A percentile compares a stretch with the other conserved stretches of the same genome.
Conservation (phyloP, 2,888 invertebrate species). For the Sclerodermus sp. region DNA sequence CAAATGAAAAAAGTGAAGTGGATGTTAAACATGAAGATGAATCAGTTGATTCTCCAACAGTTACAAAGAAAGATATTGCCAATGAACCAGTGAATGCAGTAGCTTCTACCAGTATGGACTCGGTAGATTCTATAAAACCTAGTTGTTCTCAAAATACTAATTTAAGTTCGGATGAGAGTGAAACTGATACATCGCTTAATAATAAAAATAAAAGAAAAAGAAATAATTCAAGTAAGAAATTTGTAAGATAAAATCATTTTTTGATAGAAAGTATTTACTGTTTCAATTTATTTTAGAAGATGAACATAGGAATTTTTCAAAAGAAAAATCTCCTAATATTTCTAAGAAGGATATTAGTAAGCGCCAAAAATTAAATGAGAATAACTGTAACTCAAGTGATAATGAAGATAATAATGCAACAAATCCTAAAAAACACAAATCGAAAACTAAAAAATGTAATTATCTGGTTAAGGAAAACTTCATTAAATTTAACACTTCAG, state of each 20-base stretch:
- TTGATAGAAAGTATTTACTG: neutral
- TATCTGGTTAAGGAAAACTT: slow-evolving; percentile 34
- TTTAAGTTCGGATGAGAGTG: slow-evolving; percentile 7
- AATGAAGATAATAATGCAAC: slow-evolving; percentile 14
- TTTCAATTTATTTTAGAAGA: slow-evolving; percentile 7
- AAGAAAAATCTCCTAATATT: slow-evolving; percentile 31
- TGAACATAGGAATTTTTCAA: slow-evolving; percentile 24
- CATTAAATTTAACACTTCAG: slow-evolving; percentile 5
- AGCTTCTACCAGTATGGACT: slow-evolving; percentile 2
- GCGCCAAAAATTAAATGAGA: slow-evolving; percentile 34
- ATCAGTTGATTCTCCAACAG: neutral
- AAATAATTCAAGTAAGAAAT: slow-evolving; percentile 16
- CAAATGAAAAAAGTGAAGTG: no score
- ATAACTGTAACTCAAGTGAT: slow-evolving; percentile 7
- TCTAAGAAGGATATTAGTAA: slow-evolving; percentile 36
- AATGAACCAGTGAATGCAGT: slow-evolving; percentile 1
- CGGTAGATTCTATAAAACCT: slow-evolving; percentile 8
- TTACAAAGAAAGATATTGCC: neutral
- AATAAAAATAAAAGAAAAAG: slow-evolving; percentile 19
- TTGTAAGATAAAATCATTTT: neutral
- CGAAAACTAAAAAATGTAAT: slow-evolving; percentile 41
- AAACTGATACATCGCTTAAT: slow-evolving; percentile 2
- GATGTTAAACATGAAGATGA: no score
- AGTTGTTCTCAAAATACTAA: slow-evolving; percentile 18
- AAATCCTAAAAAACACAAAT: slow-evolving; percentile 35